Evolutionary conservation across 2,797 vertebrate genomes (phyloP), one percentile per base, ranked within the genome.

Genomic region (Nothura maculosa): DNA sequence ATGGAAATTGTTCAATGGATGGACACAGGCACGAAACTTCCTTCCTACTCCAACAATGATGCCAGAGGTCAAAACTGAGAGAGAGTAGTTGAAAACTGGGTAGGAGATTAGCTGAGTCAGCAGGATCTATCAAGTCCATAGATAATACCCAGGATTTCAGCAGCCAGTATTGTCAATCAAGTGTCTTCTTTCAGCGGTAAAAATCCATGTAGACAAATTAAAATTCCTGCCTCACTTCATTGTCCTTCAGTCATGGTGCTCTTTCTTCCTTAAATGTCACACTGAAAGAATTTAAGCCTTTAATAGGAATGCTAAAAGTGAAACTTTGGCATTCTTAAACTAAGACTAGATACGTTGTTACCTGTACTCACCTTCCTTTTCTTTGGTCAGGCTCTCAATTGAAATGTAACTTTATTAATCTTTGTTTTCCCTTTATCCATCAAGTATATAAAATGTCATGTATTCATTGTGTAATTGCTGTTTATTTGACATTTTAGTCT

Each of bases 401-500:
- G 80, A 94, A 94, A 87, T 47, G 50, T 27, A 62, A n/a, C 58
- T 90, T 91, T 14, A 57, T 27, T 85, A 19, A 27, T 19, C 54
- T 3, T 28, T 30, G 48, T 86, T 66, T 64, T 62, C 73, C 75
- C 15, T 89, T 91, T 94, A 94, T 40, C 38, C 66, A 66, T 28
- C 28, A 95, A 85, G 88, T 81, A 83, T 74, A 89, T 70, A 89
- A 95, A 94, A 95, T 76, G 40, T 82, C 79, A 80, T 73, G 47
- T 78, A 82, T 92, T 89, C 76, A 36, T 89, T 22, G 3, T 89
- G 30, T 84, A 96, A 97, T 89, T 97, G 63, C 58, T 57, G 78
- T 79, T 82, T 94, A 81, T 67, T 78, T 91, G 90, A 95, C 73
- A 95, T 94, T 96, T 77, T 84, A 81, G 42, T 88, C 61, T 68